These are phyloP conservation scores for Callocephalon fimbriatum DNA, from an alignment of 2,113 vertebrate species.

Conservation along the genomic window DNA sequence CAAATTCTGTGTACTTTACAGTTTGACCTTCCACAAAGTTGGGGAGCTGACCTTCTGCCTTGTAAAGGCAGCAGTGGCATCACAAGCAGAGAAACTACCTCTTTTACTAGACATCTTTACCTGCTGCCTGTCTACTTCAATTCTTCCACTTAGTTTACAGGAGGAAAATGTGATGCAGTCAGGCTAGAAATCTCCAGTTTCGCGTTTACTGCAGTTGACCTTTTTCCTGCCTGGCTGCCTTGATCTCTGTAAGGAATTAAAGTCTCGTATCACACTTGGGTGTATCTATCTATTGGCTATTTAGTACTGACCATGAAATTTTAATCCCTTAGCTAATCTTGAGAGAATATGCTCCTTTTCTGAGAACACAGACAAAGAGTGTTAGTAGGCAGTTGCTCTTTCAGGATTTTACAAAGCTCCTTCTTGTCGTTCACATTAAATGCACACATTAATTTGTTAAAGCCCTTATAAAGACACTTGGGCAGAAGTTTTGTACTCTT, in stretches of 20 bases:
- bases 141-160: not conserved
- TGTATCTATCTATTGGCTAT: not conserved
- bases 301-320: not conserved
- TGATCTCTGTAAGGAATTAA: not conserved
- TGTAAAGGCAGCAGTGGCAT: not conserved
- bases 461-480: not conserved
- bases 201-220: not conserved
- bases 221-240: not conserved
- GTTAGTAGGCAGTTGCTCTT: not conserved
- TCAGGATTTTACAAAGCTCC: not conserved
- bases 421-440: not conserved
- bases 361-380: not conserved
- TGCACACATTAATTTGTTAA: not conserved
- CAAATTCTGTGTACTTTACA: not conserved
- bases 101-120: not conserved
- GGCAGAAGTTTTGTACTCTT: not conserved
- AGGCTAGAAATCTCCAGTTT: not conserved
- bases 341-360: not conserved
- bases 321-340: not conserved
- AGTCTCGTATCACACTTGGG: rapidly evolving
- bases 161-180: not conserved
- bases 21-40: not conserved
- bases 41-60: not conserved
- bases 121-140: not conserved
- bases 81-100: not conserved